Evolutionary conservation across 2,888 invertebrate species (phyloP).

Genomic region (Ischnura elegans): DNA sequence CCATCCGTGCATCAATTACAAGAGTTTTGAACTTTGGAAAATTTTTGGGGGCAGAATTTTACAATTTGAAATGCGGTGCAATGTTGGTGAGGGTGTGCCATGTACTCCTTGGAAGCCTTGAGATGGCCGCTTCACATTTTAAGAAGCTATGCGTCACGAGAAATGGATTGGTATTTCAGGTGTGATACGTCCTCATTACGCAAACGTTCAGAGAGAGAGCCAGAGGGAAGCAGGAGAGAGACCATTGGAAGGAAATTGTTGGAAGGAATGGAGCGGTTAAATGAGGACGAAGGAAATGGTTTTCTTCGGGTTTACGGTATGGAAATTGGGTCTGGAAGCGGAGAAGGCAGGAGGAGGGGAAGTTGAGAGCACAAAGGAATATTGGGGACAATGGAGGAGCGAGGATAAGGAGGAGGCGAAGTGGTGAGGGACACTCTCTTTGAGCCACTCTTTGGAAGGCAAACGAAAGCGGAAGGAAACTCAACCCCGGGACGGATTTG

Average conservation of each 20-base stretch:
- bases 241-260: neutral
- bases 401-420: neutral
- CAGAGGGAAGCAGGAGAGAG: neutral
- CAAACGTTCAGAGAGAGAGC: no score
- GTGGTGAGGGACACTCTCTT: neutral
- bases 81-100: no score
- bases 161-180: no score
- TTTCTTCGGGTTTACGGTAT: neutral
- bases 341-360: no score
- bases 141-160: no score
- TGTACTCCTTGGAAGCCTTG: no score
- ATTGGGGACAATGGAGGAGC: neutral
- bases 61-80: no score
- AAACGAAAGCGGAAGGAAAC: neutral
- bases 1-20: no score
- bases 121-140: no score
- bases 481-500: neutral
- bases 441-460: neutral
- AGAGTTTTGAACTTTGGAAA: no score
- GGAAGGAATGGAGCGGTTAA: neutral
- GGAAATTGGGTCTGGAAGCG: neutral
- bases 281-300: neutral
- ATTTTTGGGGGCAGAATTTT: no score
- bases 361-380: neutral
- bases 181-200: no score